phyloP scores from a whole-genome alignment of 1,140 invertebrate genomes.

The Drosophila grimshawi region DNA sequence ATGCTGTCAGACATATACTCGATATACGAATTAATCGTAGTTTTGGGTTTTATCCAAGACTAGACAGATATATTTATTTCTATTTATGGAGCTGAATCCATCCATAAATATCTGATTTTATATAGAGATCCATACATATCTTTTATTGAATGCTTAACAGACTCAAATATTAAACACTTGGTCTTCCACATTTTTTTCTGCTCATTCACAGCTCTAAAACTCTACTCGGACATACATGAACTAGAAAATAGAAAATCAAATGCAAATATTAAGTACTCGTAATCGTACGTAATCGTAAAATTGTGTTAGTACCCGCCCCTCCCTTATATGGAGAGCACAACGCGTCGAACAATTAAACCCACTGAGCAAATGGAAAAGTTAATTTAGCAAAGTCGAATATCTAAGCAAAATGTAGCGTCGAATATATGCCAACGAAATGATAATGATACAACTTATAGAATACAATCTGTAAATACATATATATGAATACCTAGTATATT shows the following conservation, averaged over 20 bases:
- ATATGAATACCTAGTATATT: conserved; percentile 55
- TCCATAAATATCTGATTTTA: background rate
- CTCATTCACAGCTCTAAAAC: conserved; percentile 46
- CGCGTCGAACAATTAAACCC: conserved; percentile 72
- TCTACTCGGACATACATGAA: conserved; percentile 54
- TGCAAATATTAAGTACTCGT: conserved; percentile 41
- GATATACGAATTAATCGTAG: too few species aligned
- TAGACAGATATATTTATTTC: too few species aligned
- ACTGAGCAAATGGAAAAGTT: conserved; percentile 65
- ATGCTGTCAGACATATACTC: too few species aligned
- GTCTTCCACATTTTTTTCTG: background rate
- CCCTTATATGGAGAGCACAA: conserved; percentile 47
- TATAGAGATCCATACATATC: background rate
- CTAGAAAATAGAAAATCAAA: conserved; percentile 22
- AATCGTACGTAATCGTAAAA: conserved; percentile 16
- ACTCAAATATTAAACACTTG: background rate
- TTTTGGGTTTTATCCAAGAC: too few species aligned
- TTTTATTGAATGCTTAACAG: background rate
- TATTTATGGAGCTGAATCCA: too few species aligned
- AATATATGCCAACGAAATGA: conserved; percentile 69
- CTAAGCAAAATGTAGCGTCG: conserved; percentile 59
- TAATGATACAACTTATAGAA: conserved; percentile 40
- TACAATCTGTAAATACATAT: conserved; percentile 68
- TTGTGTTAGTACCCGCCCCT: conserved; percentile 45
- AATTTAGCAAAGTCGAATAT: conserved; percentile 59